Conservation (phyloP, 2,797 vertebrate genomes). For the Poecilia gillii region DNA sequence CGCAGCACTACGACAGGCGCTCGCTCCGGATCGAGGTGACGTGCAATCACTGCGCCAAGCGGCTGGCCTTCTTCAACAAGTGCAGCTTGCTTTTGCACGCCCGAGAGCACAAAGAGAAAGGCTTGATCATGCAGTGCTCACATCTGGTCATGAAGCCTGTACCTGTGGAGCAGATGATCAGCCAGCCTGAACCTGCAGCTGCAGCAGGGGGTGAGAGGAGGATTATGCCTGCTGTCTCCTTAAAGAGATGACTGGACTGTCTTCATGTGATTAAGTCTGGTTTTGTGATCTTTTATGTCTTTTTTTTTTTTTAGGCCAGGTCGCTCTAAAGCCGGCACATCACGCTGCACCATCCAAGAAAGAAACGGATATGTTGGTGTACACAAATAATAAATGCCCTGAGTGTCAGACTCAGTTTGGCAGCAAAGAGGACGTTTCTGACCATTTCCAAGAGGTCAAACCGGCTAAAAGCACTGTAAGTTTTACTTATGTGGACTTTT, state of each 20-base stretch:
- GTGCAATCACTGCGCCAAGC: slow-evolving; percentile 95
- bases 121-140: slow-evolving; percentile 97
- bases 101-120: slow-evolving; percentile 96
- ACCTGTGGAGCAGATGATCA: slow-evolving; percentile 94
- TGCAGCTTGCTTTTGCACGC: slow-evolving; percentile 95
- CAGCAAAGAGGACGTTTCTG: slow-evolving; percentile 85
- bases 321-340: slow-evolving; percentile 43
- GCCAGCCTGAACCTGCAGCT: slow-evolving; percentile 85
- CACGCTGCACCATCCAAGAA: slow-evolving; percentile 54
- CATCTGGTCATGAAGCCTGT: slow-evolving; percentile 95
- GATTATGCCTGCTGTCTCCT: neutral
- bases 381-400: slow-evolving; percentile 83
- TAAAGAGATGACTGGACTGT: neutral
- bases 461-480: slow-evolving; percentile 74
- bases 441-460: slow-evolving; percentile 90
- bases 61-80: slow-evolving; percentile 97
- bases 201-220: slow-evolving; percentile 64
- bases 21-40: slow-evolving; percentile 97
- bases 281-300: slow-evolving; percentile 35
- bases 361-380: slow-evolving; percentile 72
- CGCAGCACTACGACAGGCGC: slow-evolving; percentile 92
- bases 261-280: slow-evolving; percentile 5
- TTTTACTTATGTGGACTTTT: slow-evolving; percentile 10
- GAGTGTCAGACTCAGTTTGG: slow-evolving; percentile 91
- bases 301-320: slow-evolving; percentile 14